phyloP scores from a whole-genome alignment of 2,797 vertebrate genomes.

The Mallotus villosus region DNA sequence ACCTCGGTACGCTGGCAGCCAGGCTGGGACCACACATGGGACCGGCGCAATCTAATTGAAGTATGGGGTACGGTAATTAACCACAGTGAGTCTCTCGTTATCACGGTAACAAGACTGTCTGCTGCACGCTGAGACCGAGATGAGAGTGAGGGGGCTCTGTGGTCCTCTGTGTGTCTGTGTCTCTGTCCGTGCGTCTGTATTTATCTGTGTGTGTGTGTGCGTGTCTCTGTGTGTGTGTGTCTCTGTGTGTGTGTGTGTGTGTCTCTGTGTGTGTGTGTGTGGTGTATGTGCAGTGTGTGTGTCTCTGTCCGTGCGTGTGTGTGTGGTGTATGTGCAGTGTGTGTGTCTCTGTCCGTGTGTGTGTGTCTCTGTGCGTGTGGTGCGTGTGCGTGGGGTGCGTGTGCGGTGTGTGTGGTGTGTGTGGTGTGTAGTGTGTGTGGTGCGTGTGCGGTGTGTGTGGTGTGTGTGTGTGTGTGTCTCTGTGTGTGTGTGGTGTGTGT shows the following conservation, averaged over 20 bases:
- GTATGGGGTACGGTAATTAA: constrained; percentile 73
- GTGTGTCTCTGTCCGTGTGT: background rate
- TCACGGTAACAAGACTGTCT: constrained; percentile 61
- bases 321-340: constrained; percentile 1
- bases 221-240: background rate
- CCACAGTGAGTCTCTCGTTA: constrained; percentile 71
- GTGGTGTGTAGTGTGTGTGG: background rate
- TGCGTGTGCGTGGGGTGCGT: too few relatives aligned
- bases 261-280: constrained; percentile 1
- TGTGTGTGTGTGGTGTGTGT: constrained; percentile 3
- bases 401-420: background rate
- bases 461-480: background rate
- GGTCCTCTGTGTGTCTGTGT: constrained; percentile 39
- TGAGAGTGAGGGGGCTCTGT: constrained; percentile 48
- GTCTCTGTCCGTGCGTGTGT: constrained; percentile 19
- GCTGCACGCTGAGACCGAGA: constrained; percentile 22
- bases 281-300: too few relatives aligned
- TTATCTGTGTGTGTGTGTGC: constrained; percentile 13
- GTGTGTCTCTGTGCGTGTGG: background rate
- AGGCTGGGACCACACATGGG: constrained; percentile 62
- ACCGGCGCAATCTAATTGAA: constrained; percentile 63
- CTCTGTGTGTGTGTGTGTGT: background rate
- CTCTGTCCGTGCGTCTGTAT: constrained; percentile 11
- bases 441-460: background rate
- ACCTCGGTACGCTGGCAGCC: constrained; percentile 46